phyloP scores from a whole-genome alignment of 2,888 invertebrate species.

The Leptinotarsa rubiginosa region DNA sequence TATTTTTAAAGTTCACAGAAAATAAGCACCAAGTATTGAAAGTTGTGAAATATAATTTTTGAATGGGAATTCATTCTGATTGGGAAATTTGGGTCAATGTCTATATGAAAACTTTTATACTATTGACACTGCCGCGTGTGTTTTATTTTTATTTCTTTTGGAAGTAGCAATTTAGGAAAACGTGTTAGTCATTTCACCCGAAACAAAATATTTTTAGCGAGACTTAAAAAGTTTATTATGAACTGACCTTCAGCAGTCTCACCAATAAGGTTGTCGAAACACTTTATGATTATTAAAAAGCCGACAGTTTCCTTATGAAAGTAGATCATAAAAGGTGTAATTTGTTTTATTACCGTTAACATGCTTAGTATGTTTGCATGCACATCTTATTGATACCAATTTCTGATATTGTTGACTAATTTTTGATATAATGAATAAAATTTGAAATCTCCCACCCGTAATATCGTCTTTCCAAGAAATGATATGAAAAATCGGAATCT shows the following conservation, averaged over 20 bases:
- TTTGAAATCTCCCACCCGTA: no score
- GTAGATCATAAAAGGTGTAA: no score
- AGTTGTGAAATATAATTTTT: slow-evolving; percentile 13
- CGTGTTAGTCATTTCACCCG: not conserved
- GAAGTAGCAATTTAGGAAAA: not conserved
- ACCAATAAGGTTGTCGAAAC: not conserved
- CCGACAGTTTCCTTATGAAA: no score
- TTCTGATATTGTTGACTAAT: no score
- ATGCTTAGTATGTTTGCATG: no score
- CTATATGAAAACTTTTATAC: not conserved
- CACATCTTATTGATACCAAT: no score
- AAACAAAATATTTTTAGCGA: not conserved
- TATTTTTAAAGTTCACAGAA: slow-evolving; percentile 32
- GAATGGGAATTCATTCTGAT: not conserved
- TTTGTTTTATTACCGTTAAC: no score
- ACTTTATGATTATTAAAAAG: not conserved
- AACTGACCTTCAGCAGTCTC: not conserved
- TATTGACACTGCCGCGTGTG: not conserved
- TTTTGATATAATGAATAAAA: no score
- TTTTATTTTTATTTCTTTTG: not conserved
- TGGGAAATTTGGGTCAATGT: slow-evolving; percentile 20
- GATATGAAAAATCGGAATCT: no score
- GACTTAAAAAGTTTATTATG: not conserved
- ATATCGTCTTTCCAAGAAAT: no score
- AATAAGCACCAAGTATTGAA: slow-evolving; percentile 27